phyloP scores from a whole-genome alignment of 2,888 invertebrate species.

The Terebella lapidaria region DNA sequence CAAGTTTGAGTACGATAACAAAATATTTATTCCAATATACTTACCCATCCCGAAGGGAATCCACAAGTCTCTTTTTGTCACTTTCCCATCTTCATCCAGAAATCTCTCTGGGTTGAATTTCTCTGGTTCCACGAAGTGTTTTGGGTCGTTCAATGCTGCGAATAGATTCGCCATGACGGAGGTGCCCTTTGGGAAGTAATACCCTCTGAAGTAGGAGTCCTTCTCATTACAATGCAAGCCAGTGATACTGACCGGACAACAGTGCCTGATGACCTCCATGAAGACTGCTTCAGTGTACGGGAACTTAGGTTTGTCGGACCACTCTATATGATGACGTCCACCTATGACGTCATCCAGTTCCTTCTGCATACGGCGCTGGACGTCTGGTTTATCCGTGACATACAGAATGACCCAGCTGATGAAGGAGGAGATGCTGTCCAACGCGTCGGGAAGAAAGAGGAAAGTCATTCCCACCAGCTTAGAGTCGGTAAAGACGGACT shows the following conservation, averaged over 20 bases:
- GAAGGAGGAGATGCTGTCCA: constrained; percentile 39
- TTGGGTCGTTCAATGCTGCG: constrained; percentile 35
- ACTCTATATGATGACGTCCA: constrained; percentile 25
- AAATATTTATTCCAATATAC: no score
- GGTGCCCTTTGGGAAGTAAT: constrained; percentile 31
- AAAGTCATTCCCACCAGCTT: no score
- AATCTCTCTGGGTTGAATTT: constrained; percentile 36
- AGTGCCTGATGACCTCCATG: constrained; percentile 34
- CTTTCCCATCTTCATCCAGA: no score
- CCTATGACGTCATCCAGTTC: constrained; percentile 32
- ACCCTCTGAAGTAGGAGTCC: constrained; percentile 23
- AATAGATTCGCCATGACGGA: constrained; percentile 39
- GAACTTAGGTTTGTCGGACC: constrained; percentile 27
- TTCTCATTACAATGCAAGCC: constrained; percentile 33
- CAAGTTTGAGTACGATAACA: no score
- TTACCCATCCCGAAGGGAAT: no score
- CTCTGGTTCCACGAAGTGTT: constrained; percentile 35
- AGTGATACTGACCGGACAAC: constrained; percentile 36
- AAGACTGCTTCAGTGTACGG: constrained; percentile 38
- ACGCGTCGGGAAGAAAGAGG: no score
- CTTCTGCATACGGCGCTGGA: constrained; percentile 33
- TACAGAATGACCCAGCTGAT: constrained; percentile 39
- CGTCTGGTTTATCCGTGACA: constrained; percentile 33
- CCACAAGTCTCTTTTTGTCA: no score
- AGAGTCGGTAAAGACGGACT: no score